These are phyloP conservation scores for Erethizon dorsatum DNA, from an alignment of 2,797 vertebrate genomes.

Conservation along the genomic window DNA sequence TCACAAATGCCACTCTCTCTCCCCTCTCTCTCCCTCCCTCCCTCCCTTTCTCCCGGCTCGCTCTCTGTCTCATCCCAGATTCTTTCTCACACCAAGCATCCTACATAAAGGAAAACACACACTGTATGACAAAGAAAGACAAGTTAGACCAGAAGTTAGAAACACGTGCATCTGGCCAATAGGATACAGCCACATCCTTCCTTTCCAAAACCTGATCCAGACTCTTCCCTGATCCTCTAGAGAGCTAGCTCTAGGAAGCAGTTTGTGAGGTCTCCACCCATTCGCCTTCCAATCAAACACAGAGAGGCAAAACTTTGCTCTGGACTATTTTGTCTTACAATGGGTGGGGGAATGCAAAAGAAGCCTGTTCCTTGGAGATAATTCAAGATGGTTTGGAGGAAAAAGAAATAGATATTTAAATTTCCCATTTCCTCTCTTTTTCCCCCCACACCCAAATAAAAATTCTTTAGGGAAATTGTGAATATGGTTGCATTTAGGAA, in stretches of 20 bases:
- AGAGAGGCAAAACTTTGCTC: slow-evolving; percentile 46
- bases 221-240: background rate
- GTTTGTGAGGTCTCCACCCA: background rate
- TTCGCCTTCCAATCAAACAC: background rate
- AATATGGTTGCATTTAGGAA: background rate
- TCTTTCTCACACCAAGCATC: slow-evolving; percentile 9
- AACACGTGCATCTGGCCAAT: background rate
- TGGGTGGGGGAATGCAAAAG: background rate
- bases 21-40: background rate
- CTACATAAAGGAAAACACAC: background rate
- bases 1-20: background rate
- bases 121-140: background rate
- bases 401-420: background rate
- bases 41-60: accelerated
- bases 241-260: background rate
- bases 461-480: slow-evolving; percentile 7
- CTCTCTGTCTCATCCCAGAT: background rate
- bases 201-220: background rate
- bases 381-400: background rate
- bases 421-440: background rate
- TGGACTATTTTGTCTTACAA: background rate
- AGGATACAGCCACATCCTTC: background rate
- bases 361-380: background rate
- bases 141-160: background rate
- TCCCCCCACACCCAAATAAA: background rate